Base-by-base conservation (phyloP, 1,140 invertebrate species). In the Lamellibrachia luymesi region DNA sequence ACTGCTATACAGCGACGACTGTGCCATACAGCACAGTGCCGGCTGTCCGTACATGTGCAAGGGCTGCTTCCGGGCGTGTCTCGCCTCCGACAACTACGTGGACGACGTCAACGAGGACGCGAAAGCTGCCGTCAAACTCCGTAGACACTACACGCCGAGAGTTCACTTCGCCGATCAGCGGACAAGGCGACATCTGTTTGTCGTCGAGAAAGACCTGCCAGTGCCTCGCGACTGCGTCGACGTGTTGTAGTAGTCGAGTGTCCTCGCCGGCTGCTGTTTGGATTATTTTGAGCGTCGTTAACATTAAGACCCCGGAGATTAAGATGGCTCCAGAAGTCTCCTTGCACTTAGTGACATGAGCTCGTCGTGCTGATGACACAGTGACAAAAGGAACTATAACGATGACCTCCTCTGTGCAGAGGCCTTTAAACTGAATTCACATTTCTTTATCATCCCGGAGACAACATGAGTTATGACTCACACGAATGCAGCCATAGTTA, bases 41-140 rank as follows among this genome's bases (percentile, higher is more conserved):
- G 92, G 92, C 2, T 92, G 92, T 89, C 89, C 90, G 38, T 90
- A 93, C 25, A 90, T 25, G 27, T 93, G 93, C 51, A 50, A 51
- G 90, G 93, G 93, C 89, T 93, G 93, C 38, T 93, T 93, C 90
- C 38, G 93, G n/a, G 93, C 93, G 25, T 93, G 93, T n/a, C 90
- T 93, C 38, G 93, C 93, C 27, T 93, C 93, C 25, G 93, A 93
- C 64, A 80, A 80, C 64, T 80, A 80, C 17, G 64, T 80, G 64
- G 92, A 92, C 49, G 64, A 80, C n/a, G 51, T 50, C 64, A 50
- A 92, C n/a, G 51, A 92, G 27, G 92, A 80, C 13, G 64, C 25
- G 2, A 80, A 10, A 22, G 64, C 64, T 17, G 8, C 64, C 13
- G 64, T 80, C 64, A 80, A 80, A 80, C 25, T 22, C 13, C 64